Conservation (phyloP, 2,888 invertebrate species). For the Ephialtes manifestator region DNA sequence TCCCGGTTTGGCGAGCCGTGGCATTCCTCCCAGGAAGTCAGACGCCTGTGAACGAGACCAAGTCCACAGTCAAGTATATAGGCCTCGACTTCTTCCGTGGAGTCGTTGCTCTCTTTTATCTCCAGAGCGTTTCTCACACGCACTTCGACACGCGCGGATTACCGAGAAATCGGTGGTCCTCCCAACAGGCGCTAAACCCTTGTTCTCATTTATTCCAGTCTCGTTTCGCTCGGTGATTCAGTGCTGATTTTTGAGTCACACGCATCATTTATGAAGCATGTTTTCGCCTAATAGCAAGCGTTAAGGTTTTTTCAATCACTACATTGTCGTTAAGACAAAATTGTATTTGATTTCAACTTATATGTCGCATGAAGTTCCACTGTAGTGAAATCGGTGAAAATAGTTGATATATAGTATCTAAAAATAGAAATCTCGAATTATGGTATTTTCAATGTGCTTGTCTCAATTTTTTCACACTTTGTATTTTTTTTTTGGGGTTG, state of each 20-base stretch:
- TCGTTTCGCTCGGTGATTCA: conserved; percentile 49
- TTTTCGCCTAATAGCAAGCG: not conserved
- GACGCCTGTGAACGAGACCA: conserved; percentile 62
- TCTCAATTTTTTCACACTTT: too few species aligned
- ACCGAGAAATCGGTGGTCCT: conserved; percentile 63
- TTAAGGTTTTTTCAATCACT: not conserved
- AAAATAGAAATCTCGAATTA: too few species aligned
- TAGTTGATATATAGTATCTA: too few species aligned
- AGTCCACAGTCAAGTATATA: conserved; percentile 9
- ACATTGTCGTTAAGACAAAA: not conserved
- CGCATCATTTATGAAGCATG: conserved; percentile 19
- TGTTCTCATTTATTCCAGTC: conserved; percentile 50
- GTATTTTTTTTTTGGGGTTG: too few species aligned
- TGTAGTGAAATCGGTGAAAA: too few species aligned
- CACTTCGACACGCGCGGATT: conserved; percentile 52
- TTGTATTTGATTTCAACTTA: not conserved
- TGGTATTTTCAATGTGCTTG: too few species aligned
- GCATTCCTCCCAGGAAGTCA: conserved; percentile 73
- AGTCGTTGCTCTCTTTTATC: conserved; percentile 32
- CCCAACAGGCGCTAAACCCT: conserved; percentile 5
- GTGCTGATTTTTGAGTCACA: conserved; percentile 57
- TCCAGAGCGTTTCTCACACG: conserved; percentile 42
- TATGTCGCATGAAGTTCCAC: too few species aligned
- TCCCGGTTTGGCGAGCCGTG: conserved; percentile 74
- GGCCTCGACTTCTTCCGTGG: not conserved